Evolutionary conservation across 1,140 invertebrate genomes (phyloP).

Genomic region (Paralvinella palmiformis): DNA sequence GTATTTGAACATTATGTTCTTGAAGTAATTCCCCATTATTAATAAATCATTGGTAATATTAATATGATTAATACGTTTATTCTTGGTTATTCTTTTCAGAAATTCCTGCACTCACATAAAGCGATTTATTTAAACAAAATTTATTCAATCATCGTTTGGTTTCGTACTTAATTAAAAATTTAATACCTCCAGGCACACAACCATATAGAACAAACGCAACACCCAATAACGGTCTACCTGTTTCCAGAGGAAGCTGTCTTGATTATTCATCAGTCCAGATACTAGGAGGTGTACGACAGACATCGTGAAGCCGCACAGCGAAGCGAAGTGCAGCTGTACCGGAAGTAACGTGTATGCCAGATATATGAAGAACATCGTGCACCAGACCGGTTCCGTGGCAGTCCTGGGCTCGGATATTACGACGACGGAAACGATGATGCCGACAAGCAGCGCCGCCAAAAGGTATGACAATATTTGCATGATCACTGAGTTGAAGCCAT

Average conservation of each 20-base stretch:
- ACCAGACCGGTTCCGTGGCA: conserved; percentile 58
- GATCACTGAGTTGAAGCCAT: conserved; percentile 81
- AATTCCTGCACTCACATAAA: too few relatives aligned
- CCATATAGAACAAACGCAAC: background rate
- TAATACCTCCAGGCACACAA: too few relatives aligned
- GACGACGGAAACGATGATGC: conserved; percentile 56
- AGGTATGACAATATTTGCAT: conserved; percentile 75
- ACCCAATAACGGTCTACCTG: too few relatives aligned
- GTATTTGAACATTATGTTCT: too few relatives aligned
- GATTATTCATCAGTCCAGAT: conserved; percentile 36
- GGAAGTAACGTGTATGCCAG: conserved; percentile 81
- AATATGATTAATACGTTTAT: too few relatives aligned
- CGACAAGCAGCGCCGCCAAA: conserved; percentile 65
- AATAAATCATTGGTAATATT: too few relatives aligned
- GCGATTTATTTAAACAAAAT: too few relatives aligned
- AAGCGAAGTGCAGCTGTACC: conserved; percentile 68
- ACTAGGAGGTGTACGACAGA: conserved; percentile 62
- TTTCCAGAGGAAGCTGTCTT: conserved; percentile 39
- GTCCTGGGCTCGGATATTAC: conserved; percentile 42
- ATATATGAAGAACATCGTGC: conserved; percentile 74
- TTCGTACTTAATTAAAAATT: too few relatives aligned
- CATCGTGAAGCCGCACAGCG: conserved; percentile 62
- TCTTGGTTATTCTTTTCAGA: too few relatives aligned
- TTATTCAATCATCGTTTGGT: too few relatives aligned
- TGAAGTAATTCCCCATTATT: too few relatives aligned